Conservation (phyloP, 2,113 vertebrate genomes). For the Melanostigma gelatinosum region DNA sequence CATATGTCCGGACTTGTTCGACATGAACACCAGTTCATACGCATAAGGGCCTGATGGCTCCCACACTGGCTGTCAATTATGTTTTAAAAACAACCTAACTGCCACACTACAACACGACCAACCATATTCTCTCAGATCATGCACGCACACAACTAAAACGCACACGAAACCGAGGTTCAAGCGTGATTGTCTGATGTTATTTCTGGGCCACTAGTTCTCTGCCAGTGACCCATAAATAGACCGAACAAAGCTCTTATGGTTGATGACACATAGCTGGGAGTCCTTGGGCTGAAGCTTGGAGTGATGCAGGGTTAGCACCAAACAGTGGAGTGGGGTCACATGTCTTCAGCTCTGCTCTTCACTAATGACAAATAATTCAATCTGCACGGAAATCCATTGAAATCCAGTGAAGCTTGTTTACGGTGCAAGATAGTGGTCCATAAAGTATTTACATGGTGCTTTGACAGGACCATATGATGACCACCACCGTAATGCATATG, state of each 20-base stretch:
- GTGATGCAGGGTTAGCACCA: slow-evolving; percentile 16
- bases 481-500: not conserved
- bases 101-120: not conserved
- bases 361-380: slow-evolving; percentile 40
- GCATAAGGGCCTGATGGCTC: not conserved
- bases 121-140: not conserved
- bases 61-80: not conserved
- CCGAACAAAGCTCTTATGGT: slow-evolving; percentile 59
- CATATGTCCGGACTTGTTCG: not conserved
- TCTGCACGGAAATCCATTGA: slow-evolving; percentile 22
- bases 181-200: slow-evolving; percentile 45
- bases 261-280: slow-evolving; percentile 42
- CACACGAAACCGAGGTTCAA: slow-evolving; percentile 15
- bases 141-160: not conserved
- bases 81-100: slow-evolving; percentile 7
- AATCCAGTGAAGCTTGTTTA: slow-evolving; percentile 30
- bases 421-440: slow-evolving; percentile 1
- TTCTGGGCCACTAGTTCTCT: slow-evolving; percentile 60
- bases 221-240: slow-evolving; percentile 65
- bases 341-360: slow-evolving; percentile 21
- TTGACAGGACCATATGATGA: not conserved
- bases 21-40: not conserved
- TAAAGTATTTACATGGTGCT: slow-evolving; percentile 37
- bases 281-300: slow-evolving; percentile 34
- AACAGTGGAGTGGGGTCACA: not conserved